Base-by-base conservation (phyloP, 2,888 invertebrate genomes). In the Idaea aversata region DNA sequence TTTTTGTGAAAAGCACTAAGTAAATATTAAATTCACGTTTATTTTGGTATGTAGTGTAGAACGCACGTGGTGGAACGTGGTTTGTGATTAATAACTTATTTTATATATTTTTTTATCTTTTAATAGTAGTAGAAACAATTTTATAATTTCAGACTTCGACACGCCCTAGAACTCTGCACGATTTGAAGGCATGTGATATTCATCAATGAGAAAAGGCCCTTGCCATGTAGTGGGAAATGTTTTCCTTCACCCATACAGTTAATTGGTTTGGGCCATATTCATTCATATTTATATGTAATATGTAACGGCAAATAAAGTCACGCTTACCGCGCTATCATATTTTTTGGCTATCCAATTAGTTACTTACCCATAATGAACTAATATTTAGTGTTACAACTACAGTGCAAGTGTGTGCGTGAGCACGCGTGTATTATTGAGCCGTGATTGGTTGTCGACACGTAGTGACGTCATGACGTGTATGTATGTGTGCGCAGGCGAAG, bases 401-500 rank as follows among this genome's bases (percentile, higher is more conserved):
- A 7, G 4, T 13, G 4, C 47, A 47, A 13, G 15, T 59, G 58
- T 25, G 34, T 59, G 16, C 34, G 59, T 16, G 59, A 5, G 59
- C 59, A 59, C 59, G 59, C 13, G 59, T 59, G 34, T 13, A 0
- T 13, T 47, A 47, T 13, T 15, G 34, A 57, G 15, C 57, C 63
- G 34, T 63, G 65, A 64, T 67, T 67, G 61, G 62, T 64, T 5
- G 34, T 68, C 61, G n/a, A n/a, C 62, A 58, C 5, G 34, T 16
- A 38, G 15, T 62, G 47, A 59, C 58, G 34, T 64, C 7, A 15
- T 34, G 16, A 5, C 34, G 34, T 16, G 10, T 34, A 4, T 16
- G n/a, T 58, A n/a, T 58, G n/a, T 58, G 15, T 16, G 3, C 16
- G 16, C 16, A 13, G 91, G 81, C 81, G 85, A 90, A 83, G 79